Base-by-base conservation (phyloP, 2,113 vertebrate genomes). In the Cheilinus undulatus region DNA sequence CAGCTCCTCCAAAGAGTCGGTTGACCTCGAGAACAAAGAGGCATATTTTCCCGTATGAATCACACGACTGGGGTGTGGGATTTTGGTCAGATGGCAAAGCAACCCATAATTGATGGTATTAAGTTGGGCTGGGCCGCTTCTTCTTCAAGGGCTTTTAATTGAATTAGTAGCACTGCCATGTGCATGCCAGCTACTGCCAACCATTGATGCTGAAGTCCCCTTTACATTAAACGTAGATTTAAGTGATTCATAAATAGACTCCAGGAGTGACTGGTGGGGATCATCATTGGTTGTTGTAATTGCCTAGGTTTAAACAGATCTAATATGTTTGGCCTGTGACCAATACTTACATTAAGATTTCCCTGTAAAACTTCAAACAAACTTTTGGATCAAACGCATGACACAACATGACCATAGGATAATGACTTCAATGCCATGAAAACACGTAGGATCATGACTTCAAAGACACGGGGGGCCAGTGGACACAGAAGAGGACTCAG, bases 41-140 rank as follows among this genome's bases (percentile, higher is more conserved):
- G 66, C 89, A 92, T 92, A 92, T 89, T 92, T 93, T 92, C 89
- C 89, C 67, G 68, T 77, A 88, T 91, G 89, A 93, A 89, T 91
- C 90, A 92, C 82, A 67, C 74, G 73, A 77, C 82, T 23, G 68
- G 87, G 87, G 84, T 88, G 90, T 90, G 85, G 85, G 86, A 90
- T 86, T 86, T 79, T 76, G 62, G 80, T 92, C 86, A 82, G 76
- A 89, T 83, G 82, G 80, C 71, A 83, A 69, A 68, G 76, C 59
- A 83, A 77, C 69, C 80, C 67, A 71, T 87, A 90, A 92, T 90
- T 92, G 82, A 88, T 58, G 82, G 85, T 74, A 86, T 90, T 89
- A 92, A 67, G 73, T 69, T 58, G 81, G 88, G 40, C 80, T 66
- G 69, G 69, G 81, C 68, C 83, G 82, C 24, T 79, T 72, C 61